Base-by-base conservation (phyloP, 2,113 vertebrate species). In the Lethenteron reissneri region DNA sequence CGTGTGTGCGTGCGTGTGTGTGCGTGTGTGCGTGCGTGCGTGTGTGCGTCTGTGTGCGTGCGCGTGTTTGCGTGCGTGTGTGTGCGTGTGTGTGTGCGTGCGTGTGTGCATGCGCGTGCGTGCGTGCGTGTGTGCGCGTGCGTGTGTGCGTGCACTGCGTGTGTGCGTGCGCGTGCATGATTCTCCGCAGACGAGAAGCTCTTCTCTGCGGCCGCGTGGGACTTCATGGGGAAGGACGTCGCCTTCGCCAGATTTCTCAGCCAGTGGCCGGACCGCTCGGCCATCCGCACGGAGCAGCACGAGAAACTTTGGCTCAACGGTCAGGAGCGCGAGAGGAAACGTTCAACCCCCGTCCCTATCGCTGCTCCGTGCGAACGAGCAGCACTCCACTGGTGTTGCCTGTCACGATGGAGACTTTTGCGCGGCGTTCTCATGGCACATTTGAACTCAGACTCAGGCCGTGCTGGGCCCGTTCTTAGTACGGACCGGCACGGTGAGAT, bases 201-300 rank as follows among this genome's bases (percentile, higher is more conserved):
- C 3, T 99, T 96, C 71, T 89, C 94, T 0, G 94, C 92, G 1
- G 94, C 96, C 74, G 92, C 92, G 12, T 94, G 92, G 4, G 94
- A 99, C 78, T 79, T 99, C 75, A 99, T 99, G 94, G 92, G 94
- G 57, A 84, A 92, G n/a, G 94, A 99, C 82, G 97, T 95, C 74
- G 97, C 94, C 80, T 97, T 99, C 79, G 97, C 97, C 78, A 86
- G 94, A 73, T 97, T 91, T 79, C 79, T 99, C 77, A 92, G 94
- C 72, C 41, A 41, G 41, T 41, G 41, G 41, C 41, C 41, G 41
- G 83, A 12, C 6, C 85, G 85, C 9, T 87, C 90, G 1, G 92
- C 91, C 71, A 81, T 99, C 78, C 86, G 92, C 59, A 99, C 94
- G 0, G 94, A 99, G 73, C 92, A 96, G 73, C 94, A 99, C 0